These are phyloP conservation scores for Conger conger DNA, from an alignment of 2,113 vertebrate genomes.

Conservation along the genomic window DNA sequence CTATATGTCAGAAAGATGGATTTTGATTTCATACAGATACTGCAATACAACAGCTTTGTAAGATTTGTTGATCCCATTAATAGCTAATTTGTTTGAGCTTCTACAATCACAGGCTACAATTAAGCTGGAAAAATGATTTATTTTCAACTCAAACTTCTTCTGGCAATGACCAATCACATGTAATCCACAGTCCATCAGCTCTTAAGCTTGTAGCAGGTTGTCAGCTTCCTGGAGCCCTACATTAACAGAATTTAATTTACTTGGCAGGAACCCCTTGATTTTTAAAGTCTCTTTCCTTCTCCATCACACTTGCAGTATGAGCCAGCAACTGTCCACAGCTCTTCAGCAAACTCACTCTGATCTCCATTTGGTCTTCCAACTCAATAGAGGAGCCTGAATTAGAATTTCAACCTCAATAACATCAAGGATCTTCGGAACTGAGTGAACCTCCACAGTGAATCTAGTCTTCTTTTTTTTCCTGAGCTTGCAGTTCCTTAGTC, in stretches of 20 bases:
- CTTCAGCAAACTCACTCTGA: background rate
- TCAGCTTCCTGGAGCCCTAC: background rate
- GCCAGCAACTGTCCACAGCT: background rate
- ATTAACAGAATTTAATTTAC: background rate
- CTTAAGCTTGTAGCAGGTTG: background rate
- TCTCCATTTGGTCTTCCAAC: slow-evolving; percentile 1
- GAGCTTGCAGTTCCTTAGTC: slow-evolving; percentile 6
- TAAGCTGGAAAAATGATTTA: background rate
- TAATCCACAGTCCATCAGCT: background rate
- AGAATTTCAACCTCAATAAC: background rate
- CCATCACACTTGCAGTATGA: background rate
- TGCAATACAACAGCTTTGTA: background rate
- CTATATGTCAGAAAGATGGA: background rate
- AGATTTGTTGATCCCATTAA: background rate
- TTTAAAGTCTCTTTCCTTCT: background rate
- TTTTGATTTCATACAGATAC: background rate
- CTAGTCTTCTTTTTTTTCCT: background rate
- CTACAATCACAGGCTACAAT: background rate
- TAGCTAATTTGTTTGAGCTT: background rate
- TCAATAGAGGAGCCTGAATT: background rate
- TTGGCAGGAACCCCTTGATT: background rate
- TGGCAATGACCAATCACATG: background rate
- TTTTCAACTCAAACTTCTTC: background rate
- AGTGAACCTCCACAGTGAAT: background rate
- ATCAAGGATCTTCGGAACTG: background rate